Conservation (phyloP, 2,888 invertebrate genomes). For the Cyaniris semiargus region DNA sequence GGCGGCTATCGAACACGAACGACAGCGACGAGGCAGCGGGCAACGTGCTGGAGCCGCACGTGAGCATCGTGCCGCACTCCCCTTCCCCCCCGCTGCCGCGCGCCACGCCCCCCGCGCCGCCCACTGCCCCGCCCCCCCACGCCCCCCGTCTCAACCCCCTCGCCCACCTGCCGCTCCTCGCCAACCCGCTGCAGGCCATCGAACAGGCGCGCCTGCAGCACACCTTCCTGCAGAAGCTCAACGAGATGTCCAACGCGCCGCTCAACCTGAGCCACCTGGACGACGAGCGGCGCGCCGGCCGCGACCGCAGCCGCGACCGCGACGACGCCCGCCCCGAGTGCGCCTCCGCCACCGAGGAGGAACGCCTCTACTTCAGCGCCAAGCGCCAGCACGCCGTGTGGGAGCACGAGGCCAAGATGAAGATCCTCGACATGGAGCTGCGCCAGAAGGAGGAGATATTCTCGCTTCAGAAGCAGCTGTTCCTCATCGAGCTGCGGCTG, state of each 20-base stretch:
- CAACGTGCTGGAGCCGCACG: conserved; percentile 74
- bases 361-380: conserved; percentile 67
- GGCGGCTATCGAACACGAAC: conserved; percentile 75
- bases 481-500: conserved; percentile 70
- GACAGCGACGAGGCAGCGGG: conserved; percentile 65
- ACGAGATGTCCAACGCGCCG: conserved; percentile 71
- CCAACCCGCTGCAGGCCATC: conserved; percentile 66
- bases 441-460: conserved; percentile 76
- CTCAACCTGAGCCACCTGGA: conserved; percentile 73
- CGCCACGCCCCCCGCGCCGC: conserved; percentile 50
- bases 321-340: conserved; percentile 59
- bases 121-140: conserved; percentile 48
- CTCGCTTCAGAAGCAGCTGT: conserved; percentile 74
- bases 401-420: conserved; percentile 79
- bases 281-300: conserved; percentile 56
- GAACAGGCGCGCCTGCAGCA: conserved; percentile 71
- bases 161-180: conserved; percentile 51
- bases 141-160: conserved; percentile 49
- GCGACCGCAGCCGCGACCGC: conserved; percentile 47
- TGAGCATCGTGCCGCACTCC: conserved; percentile 70
- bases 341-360: conserved; percentile 63
- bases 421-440: conserved; percentile 73
- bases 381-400: conserved; percentile 74
- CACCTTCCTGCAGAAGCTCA: conserved; percentile 67
- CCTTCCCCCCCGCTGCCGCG: conserved; percentile 55